A percentile compares a stretch with the other conserved stretches of the same genome.
Conservation (phyloP, 2,113 vertebrate genomes). For the Argyrosomus japonicus region DNA sequence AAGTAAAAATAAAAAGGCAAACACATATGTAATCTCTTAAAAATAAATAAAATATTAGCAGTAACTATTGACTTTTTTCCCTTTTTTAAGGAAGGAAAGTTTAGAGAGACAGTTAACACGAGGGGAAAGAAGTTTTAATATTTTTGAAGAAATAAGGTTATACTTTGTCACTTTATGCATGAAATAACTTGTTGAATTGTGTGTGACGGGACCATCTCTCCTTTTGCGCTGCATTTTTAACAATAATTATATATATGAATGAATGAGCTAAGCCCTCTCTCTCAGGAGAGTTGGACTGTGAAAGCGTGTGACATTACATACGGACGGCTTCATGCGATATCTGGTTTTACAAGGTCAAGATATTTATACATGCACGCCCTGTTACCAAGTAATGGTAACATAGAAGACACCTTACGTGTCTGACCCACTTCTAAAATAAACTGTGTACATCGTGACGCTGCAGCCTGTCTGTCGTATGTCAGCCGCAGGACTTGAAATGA, state of each 20-base stretch:
- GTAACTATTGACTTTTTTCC: too few relatives aligned
- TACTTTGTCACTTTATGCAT: too few relatives aligned
- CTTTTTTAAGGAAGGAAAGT: too few relatives aligned
- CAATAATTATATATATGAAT: background rate
- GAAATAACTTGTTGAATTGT: too few relatives aligned
- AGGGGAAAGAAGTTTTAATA: too few relatives aligned
- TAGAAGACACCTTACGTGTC: background rate
- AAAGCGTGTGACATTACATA: background rate
- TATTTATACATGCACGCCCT: slow-evolving; percentile 22
- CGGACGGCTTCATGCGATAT: background rate
- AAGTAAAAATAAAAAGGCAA: too few relatives aligned
- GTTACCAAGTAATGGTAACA: slow-evolving; percentile 25
- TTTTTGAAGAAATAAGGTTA: too few relatives aligned
- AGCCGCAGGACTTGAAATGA: background rate
- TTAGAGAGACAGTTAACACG: too few relatives aligned
- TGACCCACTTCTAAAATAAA: slow-evolving; percentile 52
- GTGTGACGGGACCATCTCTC: background rate
- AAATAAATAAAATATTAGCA: too few relatives aligned
- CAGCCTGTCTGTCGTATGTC: background rate
- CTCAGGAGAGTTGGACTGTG: background rate
- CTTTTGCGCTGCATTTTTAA: background rate
- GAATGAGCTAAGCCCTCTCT: background rate
- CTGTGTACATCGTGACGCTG: background rate
- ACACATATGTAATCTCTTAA: too few relatives aligned
- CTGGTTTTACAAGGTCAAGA: slow-evolving; percentile 11